Conservation (phyloP, 2,113 vertebrate genomes). For the Saccopteryx bilineata region DNA sequence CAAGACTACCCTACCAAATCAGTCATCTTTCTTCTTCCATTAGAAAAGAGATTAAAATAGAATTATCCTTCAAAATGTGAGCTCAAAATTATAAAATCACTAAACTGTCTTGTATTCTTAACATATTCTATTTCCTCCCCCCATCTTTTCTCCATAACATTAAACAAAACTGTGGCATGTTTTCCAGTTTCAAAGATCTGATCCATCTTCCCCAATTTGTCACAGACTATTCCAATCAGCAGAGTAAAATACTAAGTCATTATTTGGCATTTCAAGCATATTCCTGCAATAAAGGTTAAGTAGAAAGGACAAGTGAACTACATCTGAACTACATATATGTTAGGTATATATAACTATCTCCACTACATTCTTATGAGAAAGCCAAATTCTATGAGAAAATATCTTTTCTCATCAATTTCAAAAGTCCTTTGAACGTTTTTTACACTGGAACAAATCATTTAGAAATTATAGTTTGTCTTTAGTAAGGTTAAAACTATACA, state of each 20-base stretch:
- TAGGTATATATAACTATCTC: background rate
- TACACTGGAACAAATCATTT: constrained; percentile 32
- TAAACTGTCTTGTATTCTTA: constrained; percentile 57
- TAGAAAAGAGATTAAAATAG: constrained; percentile 59
- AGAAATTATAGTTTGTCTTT: background rate
- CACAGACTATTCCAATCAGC: constrained; percentile 26
- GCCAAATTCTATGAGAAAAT: constrained; percentile 42
- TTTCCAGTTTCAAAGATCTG: constrained; percentile 44
- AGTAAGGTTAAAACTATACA: constrained; percentile 26
- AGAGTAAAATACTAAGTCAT: constrained; percentile 54
- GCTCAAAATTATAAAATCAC: constrained; percentile 64
- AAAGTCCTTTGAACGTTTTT: constrained; percentile 33
- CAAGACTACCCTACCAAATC: background rate
- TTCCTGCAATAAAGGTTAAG: background rate
- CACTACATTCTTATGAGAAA: background rate
- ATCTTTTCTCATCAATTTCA: background rate
- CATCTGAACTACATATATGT: background rate
- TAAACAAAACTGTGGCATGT: constrained; percentile 54
- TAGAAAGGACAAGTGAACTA: constrained; percentile 11
- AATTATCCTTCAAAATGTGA: constrained; percentile 75
- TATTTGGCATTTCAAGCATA: constrained; percentile 34
- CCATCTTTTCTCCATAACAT: constrained; percentile 17
- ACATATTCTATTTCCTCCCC: background rate
- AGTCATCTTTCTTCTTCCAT: constrained; percentile 53
- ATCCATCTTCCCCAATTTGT: constrained; percentile 22